Evolutionary conservation across 2,797 vertebrate genomes (phyloP).

Genomic region (Chelonia mydas): DNA sequence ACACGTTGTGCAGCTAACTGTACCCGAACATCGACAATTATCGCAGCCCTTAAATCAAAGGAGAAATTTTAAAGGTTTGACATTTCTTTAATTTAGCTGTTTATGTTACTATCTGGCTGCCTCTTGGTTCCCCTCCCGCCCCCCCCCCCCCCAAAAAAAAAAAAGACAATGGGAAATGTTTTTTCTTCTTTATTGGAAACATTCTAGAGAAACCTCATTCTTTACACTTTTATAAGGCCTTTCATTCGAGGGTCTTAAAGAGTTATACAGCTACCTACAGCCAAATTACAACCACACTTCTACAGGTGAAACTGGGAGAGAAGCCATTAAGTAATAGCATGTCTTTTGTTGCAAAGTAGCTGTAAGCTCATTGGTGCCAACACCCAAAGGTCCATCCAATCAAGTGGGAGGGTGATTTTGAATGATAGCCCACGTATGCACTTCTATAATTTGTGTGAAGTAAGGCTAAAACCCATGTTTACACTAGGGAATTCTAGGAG

Average conservation of each 20-base stretch:
- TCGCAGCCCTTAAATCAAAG: slow-evolving; percentile 57
- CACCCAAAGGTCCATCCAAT: neutral
- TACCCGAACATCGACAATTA: slow-evolving; percentile 58
- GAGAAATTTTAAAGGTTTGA: neutral
- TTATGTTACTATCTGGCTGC: neutral
- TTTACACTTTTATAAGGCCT: neutral
- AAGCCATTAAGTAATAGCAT: neutral
- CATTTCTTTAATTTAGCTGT: neutral
- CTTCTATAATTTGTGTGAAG: neutral
- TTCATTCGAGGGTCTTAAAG: neutral
- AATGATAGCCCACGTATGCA: neutral
- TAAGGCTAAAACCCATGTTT: neutral
- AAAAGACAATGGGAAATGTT: neutral
- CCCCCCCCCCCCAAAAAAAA: too few relatives aligned
- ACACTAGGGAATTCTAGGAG: neutral
- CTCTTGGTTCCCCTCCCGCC: neutral
- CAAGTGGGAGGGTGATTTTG: neutral
- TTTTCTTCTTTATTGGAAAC: neutral
- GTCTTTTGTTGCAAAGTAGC: neutral
- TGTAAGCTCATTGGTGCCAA: neutral
- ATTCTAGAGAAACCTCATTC: neutral
- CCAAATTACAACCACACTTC: neutral
- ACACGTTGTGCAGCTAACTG: slow-evolving; percentile 55
- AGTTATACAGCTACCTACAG: neutral
- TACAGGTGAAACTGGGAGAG: neutral